phyloP scores from a whole-genome alignment of 2,888 invertebrate genomes.

The Nasonovia ribisnigri region DNA sequence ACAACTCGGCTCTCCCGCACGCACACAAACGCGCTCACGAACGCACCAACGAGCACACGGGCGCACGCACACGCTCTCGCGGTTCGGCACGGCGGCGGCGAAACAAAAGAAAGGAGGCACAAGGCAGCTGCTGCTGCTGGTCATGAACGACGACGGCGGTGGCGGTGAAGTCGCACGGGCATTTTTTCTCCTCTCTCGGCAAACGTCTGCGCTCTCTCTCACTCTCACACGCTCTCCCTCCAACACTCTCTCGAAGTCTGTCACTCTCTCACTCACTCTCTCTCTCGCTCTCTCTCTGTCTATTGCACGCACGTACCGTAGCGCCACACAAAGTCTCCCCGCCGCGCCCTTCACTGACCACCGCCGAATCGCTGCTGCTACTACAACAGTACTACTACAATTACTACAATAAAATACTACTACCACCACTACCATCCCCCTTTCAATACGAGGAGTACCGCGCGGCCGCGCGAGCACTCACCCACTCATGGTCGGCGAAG shows the following conservation, averaged over 20 bases:
- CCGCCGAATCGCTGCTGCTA: neutral
- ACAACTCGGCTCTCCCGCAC: conserved; percentile 11
- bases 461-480: neutral
- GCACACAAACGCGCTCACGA: neutral
- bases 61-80: conserved; percentile 29
- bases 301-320: neutral
- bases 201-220: conserved; percentile 2
- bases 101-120: conserved; percentile 62
- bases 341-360: neutral
- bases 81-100: conserved; percentile 38
- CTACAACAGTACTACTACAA: neutral
- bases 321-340: neutral
- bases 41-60: neutral
- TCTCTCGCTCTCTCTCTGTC: neutral
- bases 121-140: conserved; percentile 56
- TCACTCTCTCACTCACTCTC: neutral
- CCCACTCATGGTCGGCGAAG: neutral
- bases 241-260: neutral
- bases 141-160: conserved; percentile 59
- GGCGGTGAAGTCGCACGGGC: conserved; percentile 46
- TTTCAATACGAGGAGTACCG: neutral
- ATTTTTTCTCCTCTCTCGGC: conserved; percentile 51
- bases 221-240: neutral
- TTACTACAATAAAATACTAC: conserved; percentile 2
- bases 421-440: neutral